Evolutionary conservation across 2,888 invertebrate species (phyloP).

Genomic region (Urechis unicinctus): DNA sequence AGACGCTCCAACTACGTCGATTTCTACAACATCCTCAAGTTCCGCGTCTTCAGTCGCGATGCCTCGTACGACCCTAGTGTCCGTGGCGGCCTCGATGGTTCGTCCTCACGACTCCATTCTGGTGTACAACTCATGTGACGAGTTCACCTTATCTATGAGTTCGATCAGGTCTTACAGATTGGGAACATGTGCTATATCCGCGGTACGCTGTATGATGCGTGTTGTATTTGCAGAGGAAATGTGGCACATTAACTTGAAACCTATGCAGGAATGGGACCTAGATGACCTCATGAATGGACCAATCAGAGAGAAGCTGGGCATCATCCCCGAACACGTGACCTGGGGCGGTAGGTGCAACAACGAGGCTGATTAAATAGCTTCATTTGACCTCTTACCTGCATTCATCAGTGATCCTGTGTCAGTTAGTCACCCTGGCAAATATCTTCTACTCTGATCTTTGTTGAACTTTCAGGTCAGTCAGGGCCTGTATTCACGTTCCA

Average conservation of each 20-base stretch:
- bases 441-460: neutral
- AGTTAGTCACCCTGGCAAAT: too few relatives aligned
- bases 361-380: too few relatives aligned
- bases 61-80: neutral
- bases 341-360: slow-evolving; percentile 21
- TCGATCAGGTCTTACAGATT: too few relatives aligned
- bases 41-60: slow-evolving; percentile 1
- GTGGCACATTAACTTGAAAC: neutral
- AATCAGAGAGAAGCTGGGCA: slow-evolving; percentile 20
- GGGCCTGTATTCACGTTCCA: slow-evolving; percentile 18
- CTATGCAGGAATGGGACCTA: slow-evolving; percentile 1
- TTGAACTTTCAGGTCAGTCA: slow-evolving; percentile 14
- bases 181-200: too few relatives aligned
- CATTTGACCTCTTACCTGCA: too few relatives aligned
- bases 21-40: slow-evolving; percentile 26
- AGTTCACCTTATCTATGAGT: too few relatives aligned
- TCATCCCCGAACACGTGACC: slow-evolving; percentile 19
- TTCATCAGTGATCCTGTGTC: too few relatives aligned
- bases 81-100: neutral
- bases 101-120: too few relatives aligned
- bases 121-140: too few relatives aligned
- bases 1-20: slow-evolving; percentile 20
- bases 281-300: slow-evolving; percentile 21
- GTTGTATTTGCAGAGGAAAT: neutral
- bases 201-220: neutral